A percentile compares a stretch with the other conserved stretches of the same genome.
Conservation (phyloP, 2,797 vertebrate species). For the Phyllotis vaccarum region DNA sequence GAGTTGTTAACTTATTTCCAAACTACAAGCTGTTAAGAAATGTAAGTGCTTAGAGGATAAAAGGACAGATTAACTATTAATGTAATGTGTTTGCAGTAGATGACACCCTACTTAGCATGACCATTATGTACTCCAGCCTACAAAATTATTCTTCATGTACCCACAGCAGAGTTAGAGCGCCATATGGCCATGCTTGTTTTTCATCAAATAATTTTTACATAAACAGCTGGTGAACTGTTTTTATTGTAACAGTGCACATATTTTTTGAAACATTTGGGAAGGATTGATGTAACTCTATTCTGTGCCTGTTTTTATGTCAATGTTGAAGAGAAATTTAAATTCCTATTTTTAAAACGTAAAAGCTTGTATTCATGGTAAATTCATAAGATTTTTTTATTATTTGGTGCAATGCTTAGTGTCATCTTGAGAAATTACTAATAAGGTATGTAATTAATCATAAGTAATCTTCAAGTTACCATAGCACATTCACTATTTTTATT, state of each 20-base stretch:
- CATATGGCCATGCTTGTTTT: conserved; percentile 91
- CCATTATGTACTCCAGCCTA: conserved; percentile 88
- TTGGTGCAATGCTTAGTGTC: conserved; percentile 33
- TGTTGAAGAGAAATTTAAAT: conserved; percentile 79
- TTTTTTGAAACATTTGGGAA: conserved; percentile 89
- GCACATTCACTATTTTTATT: conserved; percentile 69
- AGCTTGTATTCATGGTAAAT: conserved; percentile 62
- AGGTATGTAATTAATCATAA: conserved; percentile 71
- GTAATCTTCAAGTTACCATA: conserved; percentile 71
- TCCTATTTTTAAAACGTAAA: conserved; percentile 75
- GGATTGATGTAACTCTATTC: conserved; percentile 85
- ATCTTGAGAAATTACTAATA: conserved; percentile 70
- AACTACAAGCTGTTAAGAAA: conserved; percentile 85
- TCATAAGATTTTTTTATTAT: conserved; percentile 54
- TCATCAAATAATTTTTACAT: conserved; percentile 91
- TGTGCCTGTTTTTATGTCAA: conserved; percentile 83
- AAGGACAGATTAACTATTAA: conserved; percentile 89
- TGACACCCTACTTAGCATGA: conserved; percentile 89
- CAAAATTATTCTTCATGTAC: conserved; percentile 87
- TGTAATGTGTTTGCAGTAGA: conserved; percentile 84
- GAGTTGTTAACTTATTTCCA: conserved; percentile 83
- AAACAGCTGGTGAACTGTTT: conserved; percentile 91
- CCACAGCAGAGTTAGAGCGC: conserved; percentile 83
- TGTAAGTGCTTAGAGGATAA: conserved; percentile 86
- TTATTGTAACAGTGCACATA: conserved; percentile 89